Base-by-base conservation (phyloP, 2,888 invertebrate species). In the Fragum whitleyi region DNA sequence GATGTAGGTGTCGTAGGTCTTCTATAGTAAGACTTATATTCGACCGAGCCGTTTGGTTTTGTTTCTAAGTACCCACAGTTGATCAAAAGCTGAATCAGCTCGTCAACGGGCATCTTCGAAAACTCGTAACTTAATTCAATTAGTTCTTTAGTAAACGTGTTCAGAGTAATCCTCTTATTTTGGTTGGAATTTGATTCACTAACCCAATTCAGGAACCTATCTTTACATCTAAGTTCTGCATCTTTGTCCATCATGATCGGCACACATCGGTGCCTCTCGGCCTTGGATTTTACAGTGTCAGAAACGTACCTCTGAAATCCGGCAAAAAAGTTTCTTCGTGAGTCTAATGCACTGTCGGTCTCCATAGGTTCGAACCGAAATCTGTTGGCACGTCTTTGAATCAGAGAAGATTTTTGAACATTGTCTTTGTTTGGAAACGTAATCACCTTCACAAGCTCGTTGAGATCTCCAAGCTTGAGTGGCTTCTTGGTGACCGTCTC, bases 211-310 rank as follows among this genome's bases (percentile, higher is more conserved):
- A 32, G 21, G 2, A 80, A 11, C 2, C 32, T 47, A 0, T 68
- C 61, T 16, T 23, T 53, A 21, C 79, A 76, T n/a, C 75, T 55
- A 3, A n/a, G 19, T n/a, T 76, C 57, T 7, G 79, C 79, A 0
- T 67, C 55, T 6, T 32, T 32, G 36, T 80, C 72, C 21, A 68
- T 61, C n/a, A 39, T 36, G 21, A 80, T 23, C 5, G 76, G 53
- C 29, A 42, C 28, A 39, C 59, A 57, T 16, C 61, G 57, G 28
- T 72, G 69, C 11, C 73, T 28, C 36, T 72, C 74, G 7, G 75
- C 51, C 23, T 68, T 39, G 2, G 21, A 21, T 32, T 80, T 75
- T n/a, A 55, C 57, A 2, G 16, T 21, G 14, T 59, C 67, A 9
- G 36, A 57, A 23, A 80, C 47, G 23, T 68, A 51, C 7, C 36